These are phyloP conservation scores for Gnathonemus echidnorhynchus DNA, from an alignment of 2,113 vertebrate genomes.

Conservation along the genomic window DNA sequence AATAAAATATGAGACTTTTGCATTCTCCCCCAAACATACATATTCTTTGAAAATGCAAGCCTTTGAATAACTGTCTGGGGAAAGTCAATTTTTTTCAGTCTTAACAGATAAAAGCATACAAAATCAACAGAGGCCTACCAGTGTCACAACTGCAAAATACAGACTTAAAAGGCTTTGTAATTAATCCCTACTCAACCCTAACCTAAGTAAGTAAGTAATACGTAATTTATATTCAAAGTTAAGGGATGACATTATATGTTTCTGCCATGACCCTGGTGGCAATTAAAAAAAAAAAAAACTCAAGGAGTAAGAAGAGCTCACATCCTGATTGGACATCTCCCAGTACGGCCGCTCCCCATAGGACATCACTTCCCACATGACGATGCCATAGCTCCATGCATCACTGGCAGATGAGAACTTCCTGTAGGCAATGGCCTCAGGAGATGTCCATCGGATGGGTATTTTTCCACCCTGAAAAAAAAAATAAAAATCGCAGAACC, in stretches of 20 bases:
- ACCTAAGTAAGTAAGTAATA: neutral
- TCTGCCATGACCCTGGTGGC: neutral
- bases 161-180: neutral
- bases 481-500: neutral
- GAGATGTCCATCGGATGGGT: slow-evolving; percentile 93
- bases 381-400: slow-evolving; percentile 90
- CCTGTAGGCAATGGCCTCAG: slow-evolving; percentile 89
- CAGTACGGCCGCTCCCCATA: slow-evolving; percentile 95
- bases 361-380: slow-evolving; percentile 99
- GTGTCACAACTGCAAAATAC: neutral
- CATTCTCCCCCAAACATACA: neutral
- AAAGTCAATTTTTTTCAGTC: neutral
- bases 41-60: neutral
- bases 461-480: slow-evolving; percentile 84
- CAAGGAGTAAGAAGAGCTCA: slow-evolving; percentile 31
- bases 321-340: slow-evolving; percentile 91
- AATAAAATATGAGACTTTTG: too few relatives aligned
- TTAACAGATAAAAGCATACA: neutral
- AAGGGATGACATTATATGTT: neutral
- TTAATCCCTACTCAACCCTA: neutral
- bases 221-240: neutral
- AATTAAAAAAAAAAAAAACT: neutral
- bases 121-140: neutral
- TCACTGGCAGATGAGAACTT: slow-evolving; percentile 94
- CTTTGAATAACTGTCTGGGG: neutral